phyloP scores from a whole-genome alignment of 1,140 invertebrate genomes.

The Lithobius niger region DNA sequence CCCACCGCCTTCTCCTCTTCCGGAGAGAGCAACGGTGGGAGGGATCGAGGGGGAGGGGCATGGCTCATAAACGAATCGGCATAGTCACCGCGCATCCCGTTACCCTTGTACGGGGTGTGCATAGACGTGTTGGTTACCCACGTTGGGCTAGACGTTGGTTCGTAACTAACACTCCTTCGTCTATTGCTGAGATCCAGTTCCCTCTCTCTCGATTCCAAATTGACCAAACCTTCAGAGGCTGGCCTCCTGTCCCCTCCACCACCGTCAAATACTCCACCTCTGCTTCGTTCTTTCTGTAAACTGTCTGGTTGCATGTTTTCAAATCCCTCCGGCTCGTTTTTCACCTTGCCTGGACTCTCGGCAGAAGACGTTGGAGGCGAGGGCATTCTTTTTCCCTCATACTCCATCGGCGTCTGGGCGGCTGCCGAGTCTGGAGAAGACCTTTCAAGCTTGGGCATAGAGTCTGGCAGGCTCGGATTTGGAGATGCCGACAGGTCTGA shows the following conservation, averaged over 20 bases:
- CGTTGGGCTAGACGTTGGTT: slow-evolving; percentile 4
- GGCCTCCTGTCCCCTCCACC: slow-evolving; percentile 26
- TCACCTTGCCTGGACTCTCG: slow-evolving; percentile 6
- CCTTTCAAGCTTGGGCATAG: slow-evolving; percentile 8
- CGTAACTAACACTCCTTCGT: slow-evolving; percentile 12
- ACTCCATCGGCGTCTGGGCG: slow-evolving; percentile 15
- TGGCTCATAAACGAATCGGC: not conserved
- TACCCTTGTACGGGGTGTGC: not conserved
- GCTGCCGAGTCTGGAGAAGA: slow-evolving; percentile 13
- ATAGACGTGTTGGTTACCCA: not conserved
- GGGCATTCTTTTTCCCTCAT: slow-evolving; percentile 1
- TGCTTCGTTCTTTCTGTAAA: slow-evolving; percentile 17
- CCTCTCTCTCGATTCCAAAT: not conserved
- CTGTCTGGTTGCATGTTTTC: slow-evolving; percentile 30
- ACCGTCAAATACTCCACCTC: slow-evolving; percentile 40
- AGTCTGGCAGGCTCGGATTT: not conserved
- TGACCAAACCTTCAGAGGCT: not conserved
- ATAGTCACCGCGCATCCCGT: slow-evolving; percentile 1
- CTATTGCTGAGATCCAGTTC: slow-evolving; percentile 5
- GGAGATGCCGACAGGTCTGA: not conserved
- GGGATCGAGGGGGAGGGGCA: not conserved
- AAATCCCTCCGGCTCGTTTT: slow-evolving; percentile 35
- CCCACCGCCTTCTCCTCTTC: not conserved
- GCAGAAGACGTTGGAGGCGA: not conserved
- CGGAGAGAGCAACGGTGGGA: not conserved